Conservation (phyloP, 2,888 invertebrate genomes). For the Andrena marginata region DNA sequence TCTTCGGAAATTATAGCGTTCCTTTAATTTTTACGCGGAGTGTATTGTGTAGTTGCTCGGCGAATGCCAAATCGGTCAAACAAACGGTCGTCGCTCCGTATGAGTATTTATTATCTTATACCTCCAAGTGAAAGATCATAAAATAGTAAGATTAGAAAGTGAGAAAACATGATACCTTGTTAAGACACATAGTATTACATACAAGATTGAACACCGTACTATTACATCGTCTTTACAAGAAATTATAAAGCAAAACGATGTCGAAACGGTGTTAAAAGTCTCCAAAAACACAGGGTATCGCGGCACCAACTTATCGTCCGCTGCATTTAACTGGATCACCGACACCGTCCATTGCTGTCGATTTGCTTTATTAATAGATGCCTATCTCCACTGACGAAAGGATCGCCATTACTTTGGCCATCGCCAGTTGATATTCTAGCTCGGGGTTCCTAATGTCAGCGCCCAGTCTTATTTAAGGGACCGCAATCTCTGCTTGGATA, state of each 20-base stretch:
- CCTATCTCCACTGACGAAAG: conserved; percentile 57
- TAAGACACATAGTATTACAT: not conserved
- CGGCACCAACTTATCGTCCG: not conserved
- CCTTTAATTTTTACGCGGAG: no score
- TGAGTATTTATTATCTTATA: no score
- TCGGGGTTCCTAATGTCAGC: conserved; percentile 53
- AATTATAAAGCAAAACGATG: conserved; percentile 33
- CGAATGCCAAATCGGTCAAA: no score
- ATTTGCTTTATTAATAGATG: conserved; percentile 49
- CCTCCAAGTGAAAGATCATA: no score
- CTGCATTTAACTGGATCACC: not conserved
- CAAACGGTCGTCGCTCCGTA: no score
- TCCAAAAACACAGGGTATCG: conserved; percentile 25
- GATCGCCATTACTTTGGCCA: conserved; percentile 43
- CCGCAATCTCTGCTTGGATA: conserved; percentile 54
- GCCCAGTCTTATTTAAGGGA: conserved; percentile 29
- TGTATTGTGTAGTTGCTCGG: no score
- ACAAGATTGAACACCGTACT: conserved; percentile 21
- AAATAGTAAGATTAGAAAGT: no score
- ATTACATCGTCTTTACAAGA: conserved; percentile 40
- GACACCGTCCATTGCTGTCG: conserved; percentile 11
- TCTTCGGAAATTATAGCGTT: no score
- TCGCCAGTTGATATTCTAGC: conserved; percentile 39
- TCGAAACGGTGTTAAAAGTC: conserved; percentile 11
- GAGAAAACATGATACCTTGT: no score